Evolutionary conservation across 2,888 invertebrate genomes (phyloP).

Genomic region (Morinoia aosen): DNA sequence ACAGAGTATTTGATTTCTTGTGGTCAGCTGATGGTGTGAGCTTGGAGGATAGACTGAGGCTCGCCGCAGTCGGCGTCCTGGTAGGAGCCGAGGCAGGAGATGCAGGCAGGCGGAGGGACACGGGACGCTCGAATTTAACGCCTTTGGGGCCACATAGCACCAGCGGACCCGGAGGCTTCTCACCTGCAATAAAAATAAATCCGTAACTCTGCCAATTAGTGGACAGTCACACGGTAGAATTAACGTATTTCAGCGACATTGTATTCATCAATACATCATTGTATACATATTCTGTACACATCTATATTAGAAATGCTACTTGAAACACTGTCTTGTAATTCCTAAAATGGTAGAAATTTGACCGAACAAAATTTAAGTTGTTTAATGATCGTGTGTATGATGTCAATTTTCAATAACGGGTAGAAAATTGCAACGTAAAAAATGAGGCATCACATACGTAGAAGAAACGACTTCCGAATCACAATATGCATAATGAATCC

Average conservation of each 20-base stretch:
- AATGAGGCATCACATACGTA: neutral
- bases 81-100: constrained; percentile 73
- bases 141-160: constrained; percentile 97
- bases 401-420: neutral
- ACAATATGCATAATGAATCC: neutral
- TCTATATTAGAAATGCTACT: neutral
- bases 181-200: constrained; percentile 77
- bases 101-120: constrained; percentile 90
- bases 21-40: neutral
- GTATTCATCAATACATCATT: neutral
- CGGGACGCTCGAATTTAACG: constrained; percentile 88
- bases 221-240: neutral
- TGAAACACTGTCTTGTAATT: neutral
- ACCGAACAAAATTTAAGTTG: neutral
- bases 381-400: neutral
- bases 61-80: constrained; percentile 70
- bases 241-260: constrained; percentile 5
- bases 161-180: constrained; percentile 92
- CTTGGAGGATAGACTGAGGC: neutral
- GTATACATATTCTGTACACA: neutral
- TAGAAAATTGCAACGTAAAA: neutral
- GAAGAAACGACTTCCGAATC: neutral
- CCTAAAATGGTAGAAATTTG: neutral
- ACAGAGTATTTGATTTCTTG: neutral
- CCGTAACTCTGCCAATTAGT: neutral